Conservation (phyloP, 2,888 invertebrate genomes). For the Graphium colonna region DNA sequence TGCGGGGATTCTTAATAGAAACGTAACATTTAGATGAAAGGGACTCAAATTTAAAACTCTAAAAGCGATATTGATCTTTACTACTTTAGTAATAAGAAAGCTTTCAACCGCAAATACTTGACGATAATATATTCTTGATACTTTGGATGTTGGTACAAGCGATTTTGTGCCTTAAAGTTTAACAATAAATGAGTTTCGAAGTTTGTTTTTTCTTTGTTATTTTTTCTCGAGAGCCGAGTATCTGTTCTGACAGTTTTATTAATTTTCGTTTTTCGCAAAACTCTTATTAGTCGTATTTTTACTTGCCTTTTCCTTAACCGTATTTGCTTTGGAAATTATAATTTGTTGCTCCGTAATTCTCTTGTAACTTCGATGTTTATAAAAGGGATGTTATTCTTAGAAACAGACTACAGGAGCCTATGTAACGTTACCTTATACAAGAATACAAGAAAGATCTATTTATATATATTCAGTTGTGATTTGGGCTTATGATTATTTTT, state of each 20-base stretch:
- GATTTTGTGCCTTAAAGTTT: not conserved
- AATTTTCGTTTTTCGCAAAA: conserved; percentile 48
- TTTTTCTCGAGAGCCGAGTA: conserved; percentile 29
- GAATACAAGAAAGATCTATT: too few species aligned
- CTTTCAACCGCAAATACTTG: not conserved
- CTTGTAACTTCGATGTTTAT: not conserved
- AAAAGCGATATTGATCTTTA: conserved; percentile 25
- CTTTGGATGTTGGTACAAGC: not conserved
- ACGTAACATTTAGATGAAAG: conserved; percentile 47
- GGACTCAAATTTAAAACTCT: conserved; percentile 25
- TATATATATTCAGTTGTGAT: too few species aligned
- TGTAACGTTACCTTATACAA: too few species aligned
- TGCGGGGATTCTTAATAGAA: conserved; percentile 58
- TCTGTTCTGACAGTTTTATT: conserved; percentile 55
- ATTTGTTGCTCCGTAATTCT: conserved; percentile 4
- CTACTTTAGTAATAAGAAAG: conserved; percentile 8
- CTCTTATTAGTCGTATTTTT: conserved; percentile 35
- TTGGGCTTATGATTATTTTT: too few species aligned
- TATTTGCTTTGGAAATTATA: conserved; percentile 22
- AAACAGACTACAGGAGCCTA: too few species aligned
- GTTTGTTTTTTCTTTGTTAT: conserved; percentile 19
- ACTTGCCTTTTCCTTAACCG: conserved; percentile 31
- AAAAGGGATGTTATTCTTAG: too few species aligned
- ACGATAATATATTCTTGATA: conserved; percentile 3
- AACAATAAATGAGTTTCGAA: not conserved